phyloP scores from a whole-genome alignment of 2,797 vertebrate genomes.

The Allobates femoralis region DNA sequence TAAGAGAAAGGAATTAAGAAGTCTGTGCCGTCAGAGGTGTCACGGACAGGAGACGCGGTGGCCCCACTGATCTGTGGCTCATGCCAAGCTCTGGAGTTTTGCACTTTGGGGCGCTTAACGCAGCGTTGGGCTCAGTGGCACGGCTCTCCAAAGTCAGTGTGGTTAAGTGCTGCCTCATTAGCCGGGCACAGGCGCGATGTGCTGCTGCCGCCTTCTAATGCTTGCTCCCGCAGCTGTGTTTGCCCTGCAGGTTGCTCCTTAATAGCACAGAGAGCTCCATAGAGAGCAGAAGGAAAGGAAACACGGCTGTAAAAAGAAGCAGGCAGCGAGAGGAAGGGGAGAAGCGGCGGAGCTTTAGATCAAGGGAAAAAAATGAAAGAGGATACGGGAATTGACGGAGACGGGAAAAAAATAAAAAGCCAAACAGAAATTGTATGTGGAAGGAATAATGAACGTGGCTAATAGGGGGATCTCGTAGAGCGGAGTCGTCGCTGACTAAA shows the following conservation, averaged over 20 bases:
- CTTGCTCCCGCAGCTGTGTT: constrained; percentile 35
- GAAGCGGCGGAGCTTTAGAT: constrained; percentile 29
- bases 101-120: constrained; percentile 68
- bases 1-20: constrained; percentile 95
- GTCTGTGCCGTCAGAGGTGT: constrained; percentile 88
- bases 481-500: neutral
- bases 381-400: constrained; percentile 21
- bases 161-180: constrained; percentile 60
- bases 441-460: neutral
- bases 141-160: constrained; percentile 60
- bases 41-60: constrained; percentile 75
- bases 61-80: constrained; percentile 37
- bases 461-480: neutral
- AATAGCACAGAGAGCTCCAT: constrained; percentile 49
- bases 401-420: constrained; percentile 31
- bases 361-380: constrained; percentile 28
- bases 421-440: constrained; percentile 21
- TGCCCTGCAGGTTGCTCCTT: constrained; percentile 67
- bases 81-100: constrained; percentile 61
- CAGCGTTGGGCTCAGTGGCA: constrained; percentile 67
- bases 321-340: neutral
- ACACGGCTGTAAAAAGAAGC: constrained; percentile 42
- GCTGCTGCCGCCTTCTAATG: constrained; percentile 36
- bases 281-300: constrained; percentile 54
- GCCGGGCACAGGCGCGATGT: constrained; percentile 49